These are phyloP conservation scores for Drosophila leonis DNA, from an alignment of 2,888 invertebrate species.

Conservation along the genomic window DNA sequence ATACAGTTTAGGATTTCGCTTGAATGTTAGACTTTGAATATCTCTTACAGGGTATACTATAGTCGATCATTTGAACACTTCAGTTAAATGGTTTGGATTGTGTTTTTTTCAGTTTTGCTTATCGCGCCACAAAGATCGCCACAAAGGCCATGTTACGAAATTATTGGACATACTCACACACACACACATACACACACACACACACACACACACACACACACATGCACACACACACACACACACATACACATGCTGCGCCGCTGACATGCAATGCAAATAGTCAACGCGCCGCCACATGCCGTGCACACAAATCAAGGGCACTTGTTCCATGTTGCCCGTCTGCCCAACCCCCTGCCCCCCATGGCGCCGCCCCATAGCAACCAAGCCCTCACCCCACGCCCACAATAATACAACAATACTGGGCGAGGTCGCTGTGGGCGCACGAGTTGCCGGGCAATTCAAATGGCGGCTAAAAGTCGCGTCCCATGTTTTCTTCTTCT, in stretches of 20 bases:
- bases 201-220: not conserved
- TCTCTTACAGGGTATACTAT: conserved; percentile 11
- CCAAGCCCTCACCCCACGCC: not conserved
- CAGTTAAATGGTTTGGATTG: conserved; percentile 1
- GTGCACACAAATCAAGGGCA: conserved; percentile 80
- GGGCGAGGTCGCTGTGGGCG: conserved; percentile 39
- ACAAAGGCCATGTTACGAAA: conserved; percentile 82
- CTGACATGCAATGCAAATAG: conserved; percentile 79
- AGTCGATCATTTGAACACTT: conserved; percentile 1
- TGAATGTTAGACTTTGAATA: too few relatives aligned
- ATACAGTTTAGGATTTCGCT: not conserved
- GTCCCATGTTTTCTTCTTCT: conserved; percentile 54
- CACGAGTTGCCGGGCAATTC: conserved; percentile 68
- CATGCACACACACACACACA: conserved; percentile 10
- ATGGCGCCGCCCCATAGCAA: not conserved
- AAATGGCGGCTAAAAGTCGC: conserved; percentile 77
- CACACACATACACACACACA: conserved; percentile 10
- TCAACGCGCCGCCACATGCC: conserved; percentile 80
- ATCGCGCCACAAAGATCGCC: conserved; percentile 76
- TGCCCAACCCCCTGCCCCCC: not conserved
- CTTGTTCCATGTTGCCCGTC: conserved; percentile 52
- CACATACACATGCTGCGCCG: conserved; percentile 18
- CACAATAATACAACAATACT: conserved; percentile 2
- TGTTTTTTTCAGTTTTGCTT: conserved; percentile 43
- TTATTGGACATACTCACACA: conserved; percentile 66